Percentiles rank a stretch among this genome's conserved stretches.
phyloP scores from a whole-genome alignment of 37 sponge, comb jelly and placozoan species.

The Agelas oroides region DNA sequence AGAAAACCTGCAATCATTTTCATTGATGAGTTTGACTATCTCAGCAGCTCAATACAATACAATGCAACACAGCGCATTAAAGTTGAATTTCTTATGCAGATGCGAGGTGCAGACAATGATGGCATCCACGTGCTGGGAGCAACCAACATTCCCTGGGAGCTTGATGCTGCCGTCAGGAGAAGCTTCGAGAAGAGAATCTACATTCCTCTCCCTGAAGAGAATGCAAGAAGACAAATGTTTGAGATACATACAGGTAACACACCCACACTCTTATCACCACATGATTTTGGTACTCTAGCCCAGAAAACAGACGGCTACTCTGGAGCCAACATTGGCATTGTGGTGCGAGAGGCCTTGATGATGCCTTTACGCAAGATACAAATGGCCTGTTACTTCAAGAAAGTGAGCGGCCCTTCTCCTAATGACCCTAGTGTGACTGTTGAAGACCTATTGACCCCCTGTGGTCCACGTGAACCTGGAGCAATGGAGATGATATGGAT shows the following conservation, averaged over 20 bases:
- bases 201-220: constrained; percentile 91
- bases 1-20: constrained; percentile 97
- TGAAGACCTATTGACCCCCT: constrained; percentile 67
- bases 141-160: constrained; percentile 97
- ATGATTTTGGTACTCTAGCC: constrained; percentile 72
- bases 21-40: constrained; percentile 98
- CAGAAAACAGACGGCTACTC: too few relatives aligned
- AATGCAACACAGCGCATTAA: constrained; percentile 96
- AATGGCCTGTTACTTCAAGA: constrained; percentile 93
- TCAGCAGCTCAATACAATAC: constrained; percentile 87
- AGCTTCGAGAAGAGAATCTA: constrained; percentile 98
- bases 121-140: constrained; percentile 96
- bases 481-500: constrained; percentile 94
- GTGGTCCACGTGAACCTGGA: constrained; percentile 72
- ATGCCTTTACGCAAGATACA: constrained; percentile 95
- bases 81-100: constrained; percentile 99
- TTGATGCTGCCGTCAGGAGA: constrained; percentile 95
- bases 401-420: constrained; percentile 38
- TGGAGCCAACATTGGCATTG: constrained; percentile 96
- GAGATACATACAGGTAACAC: constrained; percentile 92
- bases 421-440: constrained; percentile 2
- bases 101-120: constrained; percentile 94
- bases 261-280: constrained; percentile 50
- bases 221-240: constrained; percentile 88
- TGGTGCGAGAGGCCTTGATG: constrained; percentile 96